Evolutionary conservation across 2,113 vertebrate species (phyloP), one percentile per base, ranked within the genome.

Genomic region (Actenoides hombroni): DNA sequence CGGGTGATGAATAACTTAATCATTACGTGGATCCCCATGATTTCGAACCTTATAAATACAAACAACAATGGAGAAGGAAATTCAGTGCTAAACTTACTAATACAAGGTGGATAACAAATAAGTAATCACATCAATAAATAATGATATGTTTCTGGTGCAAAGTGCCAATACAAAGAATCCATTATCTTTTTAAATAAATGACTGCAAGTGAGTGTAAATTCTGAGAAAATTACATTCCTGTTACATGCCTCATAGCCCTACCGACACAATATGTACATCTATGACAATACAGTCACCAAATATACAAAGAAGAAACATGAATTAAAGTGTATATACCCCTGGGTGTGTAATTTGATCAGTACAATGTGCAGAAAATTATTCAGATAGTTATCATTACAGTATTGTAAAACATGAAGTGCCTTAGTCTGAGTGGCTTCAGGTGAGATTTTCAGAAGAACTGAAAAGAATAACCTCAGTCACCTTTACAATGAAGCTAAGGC

Each of bases 221-320:
- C 95, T 97, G 98, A 98, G 98, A 98, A 98, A 98, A 98, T 98
- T 98, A 98, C 98, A 99, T 99, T 98, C 98, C 98, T 98, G 98
- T 97, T 98, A 99, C 98, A 99, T 98, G 98, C 98, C 98, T 98
- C 98, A 98, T 98, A 98, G 98, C 98, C 98, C 99, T 99, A 99
- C 98, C 96, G 98, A 99, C 98, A 99, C 98, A 98, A 97, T 99
- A 99, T 99, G 98, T 99, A 99, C 99, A 99, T 98, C 99, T 99
- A 99, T 99, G 99, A 99, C 99, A 98, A 98, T 98, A 99, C 99
- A 98, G 98, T 99, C 99, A 99, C 99, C 98, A 99, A 99, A 99
- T 99, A 98, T 99, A 99, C 98, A 99, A 99, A 99, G 98, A 98
- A 98, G 98, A 98, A 98, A 99, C 99, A 98, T 98, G 98, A 98